These are phyloP conservation scores for Panulirus ornatus DNA, from an alignment of 1,140 invertebrate genomes.

Conservation along the genomic window DNA sequence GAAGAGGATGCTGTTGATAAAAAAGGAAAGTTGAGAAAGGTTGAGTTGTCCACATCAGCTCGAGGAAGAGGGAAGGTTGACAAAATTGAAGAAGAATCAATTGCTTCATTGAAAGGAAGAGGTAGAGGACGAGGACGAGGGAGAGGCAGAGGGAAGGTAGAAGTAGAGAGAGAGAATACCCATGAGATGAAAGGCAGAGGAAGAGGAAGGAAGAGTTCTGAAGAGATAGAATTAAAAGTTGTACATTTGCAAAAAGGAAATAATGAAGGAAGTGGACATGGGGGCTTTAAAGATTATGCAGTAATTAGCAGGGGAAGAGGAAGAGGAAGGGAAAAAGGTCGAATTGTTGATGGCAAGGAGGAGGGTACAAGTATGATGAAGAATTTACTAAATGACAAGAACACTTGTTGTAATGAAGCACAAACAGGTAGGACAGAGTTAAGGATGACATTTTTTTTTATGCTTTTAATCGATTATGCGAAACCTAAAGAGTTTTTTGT, in stretches of 20 bases:
- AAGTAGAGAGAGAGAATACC: background rate
- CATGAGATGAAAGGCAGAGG: background rate
- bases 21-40: background rate
- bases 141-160: conserved; percentile 37
- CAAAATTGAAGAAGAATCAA: background rate
- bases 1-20: conserved; percentile 45
- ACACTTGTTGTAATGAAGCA: background rate
- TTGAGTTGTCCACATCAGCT: background rate
- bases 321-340: conserved; percentile 32
- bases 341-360: background rate
- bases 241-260: conserved; percentile 1
- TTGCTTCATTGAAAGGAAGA: conserved; percentile 71
- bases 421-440: background rate
- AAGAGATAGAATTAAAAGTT: conserved; percentile 12
- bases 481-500: too few relatives aligned
- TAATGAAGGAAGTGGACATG: background rate
- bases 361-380: background rate
- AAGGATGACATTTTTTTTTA: too few relatives aligned
- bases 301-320: background rate
- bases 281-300: background rate
- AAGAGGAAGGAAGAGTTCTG: background rate
- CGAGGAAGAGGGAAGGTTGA: conserved; percentile 64
- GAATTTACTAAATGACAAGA: background rate
- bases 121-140: conserved; percentile 82
- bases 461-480: too few relatives aligned